phyloP scores from a whole-genome alignment of 2,113 vertebrate genomes.

The Petrocephalus microphthalmus region DNA sequence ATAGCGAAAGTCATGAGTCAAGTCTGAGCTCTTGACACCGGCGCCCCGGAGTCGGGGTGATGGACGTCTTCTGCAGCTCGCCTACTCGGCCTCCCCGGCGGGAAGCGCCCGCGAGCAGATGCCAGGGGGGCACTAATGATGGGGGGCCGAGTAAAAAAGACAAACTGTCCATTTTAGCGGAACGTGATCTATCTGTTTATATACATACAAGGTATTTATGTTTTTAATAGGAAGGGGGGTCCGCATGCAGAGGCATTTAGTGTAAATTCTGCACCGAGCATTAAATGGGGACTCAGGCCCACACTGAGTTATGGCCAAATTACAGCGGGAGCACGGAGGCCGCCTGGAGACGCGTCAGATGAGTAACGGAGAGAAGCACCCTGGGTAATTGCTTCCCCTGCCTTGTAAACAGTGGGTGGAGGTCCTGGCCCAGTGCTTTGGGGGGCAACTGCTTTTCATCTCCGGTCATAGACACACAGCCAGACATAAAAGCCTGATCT shows the following conservation, averaged over 20 bases:
- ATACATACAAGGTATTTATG: conserved; percentile 62
- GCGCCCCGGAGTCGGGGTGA: background rate
- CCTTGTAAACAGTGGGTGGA: background rate
- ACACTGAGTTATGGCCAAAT: conserved; percentile 59
- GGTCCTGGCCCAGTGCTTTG: background rate
- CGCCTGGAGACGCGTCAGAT: conserved; percentile 15
- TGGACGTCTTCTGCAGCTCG: background rate
- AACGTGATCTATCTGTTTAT: conserved; percentile 45
- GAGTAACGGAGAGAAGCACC: conserved; percentile 27
- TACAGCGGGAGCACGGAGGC: conserved; percentile 34
- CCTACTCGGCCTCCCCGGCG: background rate
- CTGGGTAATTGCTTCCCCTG: background rate
- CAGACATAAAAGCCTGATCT: background rate
- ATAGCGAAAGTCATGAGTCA: conserved; percentile 1
- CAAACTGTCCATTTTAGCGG: conserved; percentile 19
- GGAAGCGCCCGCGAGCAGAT: conserved; percentile 22
- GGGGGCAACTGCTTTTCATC: background rate
- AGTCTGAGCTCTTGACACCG: background rate
- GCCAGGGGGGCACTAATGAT: conserved; percentile 14
- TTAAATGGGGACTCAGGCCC: conserved; percentile 55
- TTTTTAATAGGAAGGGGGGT: conserved; percentile 55
- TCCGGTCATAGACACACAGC: background rate
- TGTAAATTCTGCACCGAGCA: conserved; percentile 49
- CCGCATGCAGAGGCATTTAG: conserved; percentile 53
- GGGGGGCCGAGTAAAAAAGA: conserved; percentile 18